phyloP scores from a whole-genome alignment of 2,797 vertebrate species.

The Crocodylus rhombifer region DNA sequence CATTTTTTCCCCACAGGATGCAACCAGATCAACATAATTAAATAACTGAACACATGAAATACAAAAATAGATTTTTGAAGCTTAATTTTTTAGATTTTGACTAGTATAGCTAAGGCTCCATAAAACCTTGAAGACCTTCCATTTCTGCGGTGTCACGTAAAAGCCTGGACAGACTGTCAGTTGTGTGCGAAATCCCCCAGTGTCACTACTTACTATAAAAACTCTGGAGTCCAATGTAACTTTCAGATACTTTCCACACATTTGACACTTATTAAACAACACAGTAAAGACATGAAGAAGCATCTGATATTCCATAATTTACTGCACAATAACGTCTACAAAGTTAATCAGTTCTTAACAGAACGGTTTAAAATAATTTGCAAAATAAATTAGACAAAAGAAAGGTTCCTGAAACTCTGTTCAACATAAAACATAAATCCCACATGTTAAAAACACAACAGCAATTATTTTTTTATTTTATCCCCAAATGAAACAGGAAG shows the following conservation, averaged over 20 bases:
- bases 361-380: background rate
- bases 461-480: background rate
- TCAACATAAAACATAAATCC: background rate
- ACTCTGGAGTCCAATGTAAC: background rate
- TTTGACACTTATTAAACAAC: background rate
- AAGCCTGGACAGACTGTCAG: background rate
- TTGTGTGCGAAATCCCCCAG: background rate
- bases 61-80: background rate
- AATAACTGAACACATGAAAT: background rate
- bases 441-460: background rate
- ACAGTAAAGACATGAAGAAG: background rate
- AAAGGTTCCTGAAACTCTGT: background rate
- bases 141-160: background rate
- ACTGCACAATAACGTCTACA: background rate
- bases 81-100: background rate
- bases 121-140: conserved; percentile 50
- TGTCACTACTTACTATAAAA: background rate
- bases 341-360: background rate
- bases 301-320: background rate
- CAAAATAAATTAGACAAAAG: background rate
- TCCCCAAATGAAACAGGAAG: background rate
- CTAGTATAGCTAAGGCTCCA: background rate
- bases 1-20: background rate
- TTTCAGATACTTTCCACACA: background rate
- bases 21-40: background rate